Evolutionary conservation across 2,888 invertebrate genomes (phyloP).

Genomic region (Phrixothrix hirtus): DNA sequence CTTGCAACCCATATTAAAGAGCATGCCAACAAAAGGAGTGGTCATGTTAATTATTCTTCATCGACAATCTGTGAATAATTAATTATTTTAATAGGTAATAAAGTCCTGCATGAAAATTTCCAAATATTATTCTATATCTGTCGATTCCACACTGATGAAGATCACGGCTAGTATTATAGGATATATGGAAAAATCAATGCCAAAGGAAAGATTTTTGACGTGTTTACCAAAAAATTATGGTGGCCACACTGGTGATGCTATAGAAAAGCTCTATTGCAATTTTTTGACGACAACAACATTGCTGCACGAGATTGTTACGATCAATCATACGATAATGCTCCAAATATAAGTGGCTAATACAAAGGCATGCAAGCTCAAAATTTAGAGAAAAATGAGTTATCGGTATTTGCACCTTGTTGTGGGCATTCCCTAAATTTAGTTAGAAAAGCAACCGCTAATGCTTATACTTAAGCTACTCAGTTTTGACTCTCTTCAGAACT

Average conservation of each 20-base stretch:
- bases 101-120: conserved; percentile 19
- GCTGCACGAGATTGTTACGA: conserved; percentile 35
- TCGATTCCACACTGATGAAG: conserved; percentile 40
- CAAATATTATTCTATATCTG: conserved; percentile 36
- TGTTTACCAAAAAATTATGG: conserved; percentile 33
- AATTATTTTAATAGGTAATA: conserved; percentile 5
- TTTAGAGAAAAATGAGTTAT: conserved; percentile 30
- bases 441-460: conserved; percentile 36
- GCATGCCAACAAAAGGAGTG: conserved; percentile 1
- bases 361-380: conserved; percentile 36
- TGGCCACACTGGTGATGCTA: conserved; percentile 13
- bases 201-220: conserved; percentile 38
- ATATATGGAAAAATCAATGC: conserved; percentile 34
- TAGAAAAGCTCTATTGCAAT: neutral
- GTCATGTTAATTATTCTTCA: neutral
- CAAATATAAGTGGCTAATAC: conserved; percentile 39
- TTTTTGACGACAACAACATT: conserved; percentile 24
- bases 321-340: conserved; percentile 38
- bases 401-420: conserved; percentile 33
- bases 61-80: too few species aligned
- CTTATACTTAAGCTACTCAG: conserved; percentile 30
- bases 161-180: conserved; percentile 32
- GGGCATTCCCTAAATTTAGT: conserved; percentile 36
- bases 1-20: neutral
- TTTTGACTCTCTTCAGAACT: conserved; percentile 35